Evolutionary conservation across 2,797 vertebrate species (phyloP).

Genomic region (Tarsius wallacei): DNA sequence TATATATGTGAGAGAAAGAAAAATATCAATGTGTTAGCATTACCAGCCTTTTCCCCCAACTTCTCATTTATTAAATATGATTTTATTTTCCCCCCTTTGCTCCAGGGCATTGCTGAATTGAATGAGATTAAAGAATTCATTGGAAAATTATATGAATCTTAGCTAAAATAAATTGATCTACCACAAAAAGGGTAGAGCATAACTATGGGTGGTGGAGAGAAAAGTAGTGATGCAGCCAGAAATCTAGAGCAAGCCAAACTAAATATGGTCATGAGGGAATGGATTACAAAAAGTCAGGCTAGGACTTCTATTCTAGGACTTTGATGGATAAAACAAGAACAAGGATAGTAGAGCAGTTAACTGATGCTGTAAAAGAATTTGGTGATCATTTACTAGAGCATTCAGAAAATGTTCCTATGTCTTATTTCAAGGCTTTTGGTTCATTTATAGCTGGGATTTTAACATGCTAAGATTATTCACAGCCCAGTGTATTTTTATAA

Average conservation of each 20-base stretch:
- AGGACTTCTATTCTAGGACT: background rate
- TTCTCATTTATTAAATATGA: background rate
- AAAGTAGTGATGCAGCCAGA: background rate
- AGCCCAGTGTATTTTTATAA: too few species aligned
- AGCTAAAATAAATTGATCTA: background rate
- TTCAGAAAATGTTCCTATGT: background rate
- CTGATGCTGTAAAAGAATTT: background rate
- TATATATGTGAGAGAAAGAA: background rate
- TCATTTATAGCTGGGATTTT: background rate
- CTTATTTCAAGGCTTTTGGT: constrained; percentile 9
- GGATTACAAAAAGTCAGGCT: background rate
- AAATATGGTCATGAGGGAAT: background rate
- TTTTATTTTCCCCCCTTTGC: background rate
- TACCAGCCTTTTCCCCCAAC: background rate
- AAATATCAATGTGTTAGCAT: background rate
- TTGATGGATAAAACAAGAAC: background rate
- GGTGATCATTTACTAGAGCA: background rate
- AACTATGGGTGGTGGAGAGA: background rate
- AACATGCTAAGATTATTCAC: too few species aligned
- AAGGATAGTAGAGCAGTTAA: background rate
- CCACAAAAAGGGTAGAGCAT: background rate
- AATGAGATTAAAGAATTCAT: background rate
- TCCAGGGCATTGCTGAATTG: background rate
- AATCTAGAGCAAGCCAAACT: background rate
- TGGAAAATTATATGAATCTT: background rate